Conservation (phyloP, 1,140 invertebrate genomes). For the Leucophenga varia region DNA sequence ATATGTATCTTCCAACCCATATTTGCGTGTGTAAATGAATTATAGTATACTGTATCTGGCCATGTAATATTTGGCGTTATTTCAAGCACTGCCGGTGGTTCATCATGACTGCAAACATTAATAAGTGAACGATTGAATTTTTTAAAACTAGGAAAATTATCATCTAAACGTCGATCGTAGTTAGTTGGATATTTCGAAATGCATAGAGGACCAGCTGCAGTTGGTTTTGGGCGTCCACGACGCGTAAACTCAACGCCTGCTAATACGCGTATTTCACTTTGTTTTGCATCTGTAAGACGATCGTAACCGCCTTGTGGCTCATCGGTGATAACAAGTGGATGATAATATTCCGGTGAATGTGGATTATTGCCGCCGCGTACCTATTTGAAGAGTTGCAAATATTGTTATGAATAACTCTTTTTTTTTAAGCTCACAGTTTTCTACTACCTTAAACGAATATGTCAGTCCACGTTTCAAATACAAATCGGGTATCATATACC, state of each 20-base stretch:
- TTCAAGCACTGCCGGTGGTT: constrained; percentile 71
- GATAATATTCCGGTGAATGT: constrained; percentile 82
- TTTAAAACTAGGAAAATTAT: constrained; percentile 75
- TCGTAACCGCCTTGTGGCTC: constrained; percentile 82
- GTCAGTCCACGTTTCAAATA: constrained; percentile 82
- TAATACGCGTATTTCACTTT: constrained; percentile 74
- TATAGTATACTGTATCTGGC: constrained; percentile 92
- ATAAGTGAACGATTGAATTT: constrained; percentile 78
- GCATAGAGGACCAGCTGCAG: constrained; percentile 80
- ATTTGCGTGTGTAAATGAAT: constrained; percentile 86
- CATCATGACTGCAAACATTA: constrained; percentile 69
- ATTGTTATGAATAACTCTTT: neutral
- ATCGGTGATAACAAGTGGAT: constrained; percentile 90
- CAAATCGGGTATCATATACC: constrained; percentile 80
- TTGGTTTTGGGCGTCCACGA: constrained; percentile 74
- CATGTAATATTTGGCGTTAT: constrained; percentile 87
- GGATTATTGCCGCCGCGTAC: constrained; percentile 88
- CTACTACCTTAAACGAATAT: constrained; percentile 73
- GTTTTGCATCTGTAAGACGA: constrained; percentile 69
- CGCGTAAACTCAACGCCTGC: constrained; percentile 84
- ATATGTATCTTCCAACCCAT: constrained; percentile 91
- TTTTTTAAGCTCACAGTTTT: neutral
- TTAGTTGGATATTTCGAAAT: constrained; percentile 65
- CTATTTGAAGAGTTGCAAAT: constrained; percentile 21
- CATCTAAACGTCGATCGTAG: constrained; percentile 75